Conservation (phyloP, 2,113 vertebrate species). For the Passer domesticus region DNA sequence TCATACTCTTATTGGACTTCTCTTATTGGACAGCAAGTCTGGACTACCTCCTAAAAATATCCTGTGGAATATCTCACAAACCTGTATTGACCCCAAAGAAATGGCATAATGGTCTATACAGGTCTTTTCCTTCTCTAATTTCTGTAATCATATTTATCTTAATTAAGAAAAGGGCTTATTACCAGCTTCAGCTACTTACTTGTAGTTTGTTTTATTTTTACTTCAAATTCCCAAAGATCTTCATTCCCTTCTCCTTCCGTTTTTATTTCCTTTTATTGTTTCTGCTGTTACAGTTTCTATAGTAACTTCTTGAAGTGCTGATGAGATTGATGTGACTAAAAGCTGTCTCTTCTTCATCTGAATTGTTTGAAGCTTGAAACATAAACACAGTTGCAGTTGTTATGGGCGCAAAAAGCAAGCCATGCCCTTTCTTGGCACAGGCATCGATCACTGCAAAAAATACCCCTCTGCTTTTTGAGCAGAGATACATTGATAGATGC, state of each 20-base stretch:
- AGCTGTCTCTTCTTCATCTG: conserved; percentile 28
- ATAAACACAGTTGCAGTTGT: conserved; percentile 22
- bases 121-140: not conserved
- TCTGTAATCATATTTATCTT: not conserved
- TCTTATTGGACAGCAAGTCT: not conserved
- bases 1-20: not conserved
- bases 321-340: conserved; percentile 59
- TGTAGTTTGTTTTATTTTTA: conserved; percentile 25
- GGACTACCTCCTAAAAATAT: not conserved
- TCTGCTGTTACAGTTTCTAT: conserved; percentile 66
- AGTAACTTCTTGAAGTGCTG: conserved; percentile 57
- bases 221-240: conserved; percentile 13
- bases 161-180: not conserved
- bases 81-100: not conserved
- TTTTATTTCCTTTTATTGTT: conserved; percentile 66
- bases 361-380: not conserved
- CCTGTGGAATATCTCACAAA: not conserved
- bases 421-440: not conserved
- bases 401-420: not conserved
- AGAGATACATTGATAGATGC: not conserved
- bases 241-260: not conserved
- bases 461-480: not conserved
- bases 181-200: not conserved
- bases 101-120: not conserved
- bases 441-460: not conserved